phyloP scores from a whole-genome alignment of 1,140 invertebrate genomes.

The Philopotamus ludificatus region DNA sequence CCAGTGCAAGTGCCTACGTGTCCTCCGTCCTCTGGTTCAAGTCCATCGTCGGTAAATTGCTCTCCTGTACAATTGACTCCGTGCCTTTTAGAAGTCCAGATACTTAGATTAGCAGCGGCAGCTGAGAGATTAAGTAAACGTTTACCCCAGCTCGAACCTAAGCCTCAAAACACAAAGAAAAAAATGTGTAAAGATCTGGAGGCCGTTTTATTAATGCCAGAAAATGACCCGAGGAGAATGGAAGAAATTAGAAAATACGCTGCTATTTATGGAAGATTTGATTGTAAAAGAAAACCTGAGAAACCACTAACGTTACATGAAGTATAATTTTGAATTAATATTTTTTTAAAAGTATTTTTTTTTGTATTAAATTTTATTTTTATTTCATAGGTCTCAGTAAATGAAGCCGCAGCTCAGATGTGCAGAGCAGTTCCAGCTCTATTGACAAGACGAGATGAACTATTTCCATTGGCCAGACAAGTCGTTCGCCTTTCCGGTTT shows the following conservation, averaged over 20 bases:
- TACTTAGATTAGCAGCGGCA: slow-evolving; percentile 77
- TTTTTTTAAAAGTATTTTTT: background rate
- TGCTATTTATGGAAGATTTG: slow-evolving; percentile 94
- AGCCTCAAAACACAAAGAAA: slow-evolving; percentile 88
- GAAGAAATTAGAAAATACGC: slow-evolving; percentile 94
- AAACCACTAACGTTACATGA: slow-evolving; percentile 95
- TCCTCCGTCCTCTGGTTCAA: slow-evolving; percentile 57
- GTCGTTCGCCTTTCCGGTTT: slow-evolving; percentile 92
- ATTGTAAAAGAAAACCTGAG: slow-evolving; percentile 93
- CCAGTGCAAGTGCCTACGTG: slow-evolving; percentile 54
- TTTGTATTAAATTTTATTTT: slow-evolving; percentile 12
- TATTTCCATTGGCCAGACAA: slow-evolving; percentile 92
- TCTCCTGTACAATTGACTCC: slow-evolving; percentile 72
- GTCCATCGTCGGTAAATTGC: slow-evolving; percentile 51
- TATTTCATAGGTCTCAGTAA: slow-evolving; percentile 79
- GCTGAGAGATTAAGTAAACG: slow-evolving; percentile 80
- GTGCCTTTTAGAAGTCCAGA: slow-evolving; percentile 78
- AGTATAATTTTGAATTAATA: slow-evolving; percentile 54
- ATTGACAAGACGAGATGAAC: slow-evolving; percentile 87
- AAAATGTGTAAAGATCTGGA: slow-evolving; percentile 91
- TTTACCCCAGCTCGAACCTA: slow-evolving; percentile 82
- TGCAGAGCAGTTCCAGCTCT: slow-evolving; percentile 87
- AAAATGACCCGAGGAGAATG: slow-evolving; percentile 84
- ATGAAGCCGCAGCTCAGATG: slow-evolving; percentile 95
- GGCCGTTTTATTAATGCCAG: slow-evolving; percentile 85